phyloP scores from a whole-genome alignment of 1,140 invertebrate genomes.

The Bombus haemorrhoidalis region DNA sequence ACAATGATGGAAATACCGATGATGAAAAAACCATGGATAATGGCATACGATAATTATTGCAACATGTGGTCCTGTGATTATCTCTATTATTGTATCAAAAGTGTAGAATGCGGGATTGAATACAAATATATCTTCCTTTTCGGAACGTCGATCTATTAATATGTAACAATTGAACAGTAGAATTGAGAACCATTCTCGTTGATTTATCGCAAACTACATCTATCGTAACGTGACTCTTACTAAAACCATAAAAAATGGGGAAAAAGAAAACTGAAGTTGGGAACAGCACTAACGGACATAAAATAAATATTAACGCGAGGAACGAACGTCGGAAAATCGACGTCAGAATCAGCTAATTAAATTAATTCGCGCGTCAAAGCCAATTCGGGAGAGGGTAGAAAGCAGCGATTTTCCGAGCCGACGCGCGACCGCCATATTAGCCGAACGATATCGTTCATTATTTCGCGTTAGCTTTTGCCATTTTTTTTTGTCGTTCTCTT shows the following conservation, averaged over 20 bases:
- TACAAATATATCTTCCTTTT: too few species aligned
- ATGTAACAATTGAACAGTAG: not conserved
- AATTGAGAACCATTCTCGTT: constrained; percentile 3
- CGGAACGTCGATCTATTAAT: not conserved
- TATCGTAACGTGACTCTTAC: not conserved
- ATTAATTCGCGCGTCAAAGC: constrained; percentile 52
- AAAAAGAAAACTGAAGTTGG: not conserved
- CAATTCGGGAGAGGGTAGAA: not conserved
- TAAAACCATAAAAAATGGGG: not conserved
- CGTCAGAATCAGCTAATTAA: constrained; percentile 55
- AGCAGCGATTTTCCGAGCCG: constrained; percentile 43
- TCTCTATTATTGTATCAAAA: not conserved
- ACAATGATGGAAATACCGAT: not conserved
- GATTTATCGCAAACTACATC: constrained; percentile 3
- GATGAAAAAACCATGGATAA: not conserved
- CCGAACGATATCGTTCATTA: constrained; percentile 51
- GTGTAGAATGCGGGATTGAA: not conserved
- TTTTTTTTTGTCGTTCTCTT: not conserved
- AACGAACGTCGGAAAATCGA: constrained; percentile 24
- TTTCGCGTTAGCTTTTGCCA: constrained; percentile 18
- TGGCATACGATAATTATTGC: not conserved
- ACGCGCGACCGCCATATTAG: constrained; percentile 50
- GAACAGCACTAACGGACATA: not conserved
- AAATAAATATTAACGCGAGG: constrained; percentile 1
- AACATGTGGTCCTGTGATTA: not conserved